Evolutionary conservation across 1,140 invertebrate genomes (phyloP).

Genomic region (Neodiprion fabricii): DNA sequence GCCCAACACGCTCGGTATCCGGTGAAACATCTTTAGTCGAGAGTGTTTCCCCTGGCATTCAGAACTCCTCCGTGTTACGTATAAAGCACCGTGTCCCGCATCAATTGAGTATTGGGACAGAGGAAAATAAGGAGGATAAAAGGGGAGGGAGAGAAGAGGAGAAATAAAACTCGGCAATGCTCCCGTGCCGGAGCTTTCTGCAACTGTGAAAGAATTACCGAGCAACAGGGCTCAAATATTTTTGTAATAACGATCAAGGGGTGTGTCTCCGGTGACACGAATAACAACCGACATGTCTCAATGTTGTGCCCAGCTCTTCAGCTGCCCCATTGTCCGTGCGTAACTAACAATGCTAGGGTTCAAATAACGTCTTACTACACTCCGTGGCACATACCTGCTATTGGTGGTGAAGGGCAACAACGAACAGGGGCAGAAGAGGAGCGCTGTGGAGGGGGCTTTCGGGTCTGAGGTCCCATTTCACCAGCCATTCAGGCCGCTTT

Average conservation of each 20-base stretch:
- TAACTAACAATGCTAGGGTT: slow-evolving; percentile 48
- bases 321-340: slow-evolving; percentile 53
- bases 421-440: neutral
- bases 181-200: neutral
- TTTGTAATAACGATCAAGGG: slow-evolving; percentile 53
- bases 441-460: slow-evolving; percentile 13
- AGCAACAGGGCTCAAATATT: slow-evolving; percentile 49
- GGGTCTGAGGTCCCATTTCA: slow-evolving; percentile 38
- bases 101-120: neutral
- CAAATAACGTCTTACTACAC: slow-evolving; percentile 48
- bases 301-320: slow-evolving; percentile 60
- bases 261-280: slow-evolving; percentile 48
- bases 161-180: neutral
- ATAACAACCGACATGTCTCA: slow-evolving; percentile 58
- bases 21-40: slow-evolving; percentile 2
- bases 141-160: slow-evolving; percentile 1
- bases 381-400: slow-evolving; percentile 8
- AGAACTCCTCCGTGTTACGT: neutral
- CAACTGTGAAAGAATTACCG: slow-evolving; percentile 14
- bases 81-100: neutral
- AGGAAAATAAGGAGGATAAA: neutral
- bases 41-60: neutral
- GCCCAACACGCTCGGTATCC: neutral
- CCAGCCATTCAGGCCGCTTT: slow-evolving; percentile 37
- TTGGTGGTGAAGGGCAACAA: slow-evolving; percentile 11